These are phyloP conservation scores for Drosophila varians DNA, from an alignment of 1,140 invertebrate species.

Conservation along the genomic window DNA sequence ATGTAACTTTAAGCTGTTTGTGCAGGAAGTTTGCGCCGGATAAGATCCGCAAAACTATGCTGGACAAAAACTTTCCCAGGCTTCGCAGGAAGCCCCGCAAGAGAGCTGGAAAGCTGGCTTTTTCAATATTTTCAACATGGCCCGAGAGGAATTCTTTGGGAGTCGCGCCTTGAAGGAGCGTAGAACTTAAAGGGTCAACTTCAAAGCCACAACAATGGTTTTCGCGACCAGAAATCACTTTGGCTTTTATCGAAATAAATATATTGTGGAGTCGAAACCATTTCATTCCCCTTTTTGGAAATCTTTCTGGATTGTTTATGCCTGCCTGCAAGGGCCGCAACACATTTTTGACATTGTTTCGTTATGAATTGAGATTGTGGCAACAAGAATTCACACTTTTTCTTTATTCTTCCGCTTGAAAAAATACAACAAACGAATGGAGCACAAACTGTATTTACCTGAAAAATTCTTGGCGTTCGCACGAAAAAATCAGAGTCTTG, in stretches of 20 bases:
- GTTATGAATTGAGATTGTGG: conserved; percentile 4
- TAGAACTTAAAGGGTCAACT: background rate
- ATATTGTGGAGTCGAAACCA: no score
- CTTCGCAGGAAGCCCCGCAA: background rate
- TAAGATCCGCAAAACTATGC: conserved; percentile 6
- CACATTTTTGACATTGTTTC: conserved; percentile 40
- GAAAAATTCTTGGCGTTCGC: conserved; percentile 22
- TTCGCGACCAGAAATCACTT: no score
- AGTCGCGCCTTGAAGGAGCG: no score
- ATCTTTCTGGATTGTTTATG: conserved; percentile 24
- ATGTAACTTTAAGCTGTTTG: conserved; percentile 26
- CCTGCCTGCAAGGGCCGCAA: conserved; percentile 14
- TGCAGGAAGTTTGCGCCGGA: conserved; percentile 9
- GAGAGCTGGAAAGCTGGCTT: background rate
- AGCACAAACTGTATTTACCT: conserved; percentile 31
- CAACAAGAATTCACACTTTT: no score
- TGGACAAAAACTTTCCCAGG: background rate
- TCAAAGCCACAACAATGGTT: background rate
- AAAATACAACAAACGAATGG: background rate
- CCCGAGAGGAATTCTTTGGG: background rate
- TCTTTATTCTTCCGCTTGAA: background rate
- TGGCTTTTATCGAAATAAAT: no score
- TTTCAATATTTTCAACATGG: background rate
- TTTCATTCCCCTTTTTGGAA: background rate
- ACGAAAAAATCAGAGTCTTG: background rate